A percentile compares a stretch with the other conserved stretches of the same genome.
phyloP scores from a whole-genome alignment of 23 tunicate genomes.

The Trididemnum miniatum region DNA sequence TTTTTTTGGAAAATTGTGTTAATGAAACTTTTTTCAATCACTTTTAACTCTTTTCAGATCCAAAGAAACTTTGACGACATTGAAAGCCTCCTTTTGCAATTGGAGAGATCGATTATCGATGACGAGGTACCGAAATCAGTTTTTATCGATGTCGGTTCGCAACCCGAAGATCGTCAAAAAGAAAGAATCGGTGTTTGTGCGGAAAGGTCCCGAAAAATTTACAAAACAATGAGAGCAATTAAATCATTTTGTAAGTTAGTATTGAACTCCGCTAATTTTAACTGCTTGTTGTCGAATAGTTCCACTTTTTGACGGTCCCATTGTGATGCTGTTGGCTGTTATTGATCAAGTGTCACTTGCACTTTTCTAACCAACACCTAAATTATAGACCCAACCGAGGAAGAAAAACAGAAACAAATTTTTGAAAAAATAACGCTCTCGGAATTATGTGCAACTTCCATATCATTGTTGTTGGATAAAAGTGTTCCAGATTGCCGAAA shows the following conservation, averaged over 20 bases:
- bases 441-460: conserved; percentile 53
- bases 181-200: conserved; percentile 56
- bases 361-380: too few species aligned
- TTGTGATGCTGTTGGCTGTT: too few species aligned
- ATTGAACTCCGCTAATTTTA: not conserved
- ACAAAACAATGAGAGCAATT: too few species aligned
- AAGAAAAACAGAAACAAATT: conserved; percentile 63
- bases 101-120: conserved; percentile 31
- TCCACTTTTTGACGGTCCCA: too few species aligned
- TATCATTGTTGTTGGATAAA: conserved; percentile 49
- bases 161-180: conserved; percentile 47
- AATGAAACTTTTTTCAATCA: too few species aligned
- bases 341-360: conserved; percentile 31
- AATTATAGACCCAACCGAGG: not conserved
- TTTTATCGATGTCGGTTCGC: conserved; percentile 72
- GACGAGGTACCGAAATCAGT: conserved; percentile 44
- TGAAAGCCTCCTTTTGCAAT: not conserved
- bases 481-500: conserved; percentile 70
- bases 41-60: conserved; percentile 32
- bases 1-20: too few species aligned
- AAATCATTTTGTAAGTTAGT: not conserved
- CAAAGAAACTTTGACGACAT: conserved; percentile 62
- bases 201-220: conserved; percentile 56
- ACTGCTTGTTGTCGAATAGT: too few species aligned
- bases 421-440: conserved; percentile 72